These are phyloP conservation scores for Festucalex cinctus DNA, from an alignment of 2,113 vertebrate species.

Conservation along the genomic window DNA sequence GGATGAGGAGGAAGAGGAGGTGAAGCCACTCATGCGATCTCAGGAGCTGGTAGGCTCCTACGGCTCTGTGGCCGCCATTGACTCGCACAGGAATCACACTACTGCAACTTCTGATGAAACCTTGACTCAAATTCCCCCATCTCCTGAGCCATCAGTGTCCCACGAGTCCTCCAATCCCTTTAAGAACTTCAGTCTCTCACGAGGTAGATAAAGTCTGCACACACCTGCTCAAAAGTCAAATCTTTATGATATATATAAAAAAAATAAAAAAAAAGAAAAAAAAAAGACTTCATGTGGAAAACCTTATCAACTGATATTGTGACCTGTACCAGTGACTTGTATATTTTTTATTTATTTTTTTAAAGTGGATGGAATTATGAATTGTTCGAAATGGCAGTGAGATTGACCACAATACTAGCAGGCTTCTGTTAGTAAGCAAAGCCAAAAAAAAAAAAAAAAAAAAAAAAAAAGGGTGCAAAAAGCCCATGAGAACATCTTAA, in stretches of 20 bases:
- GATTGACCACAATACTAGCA: no score
- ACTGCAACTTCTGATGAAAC: slow-evolving; percentile 6
- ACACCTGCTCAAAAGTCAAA: not conserved
- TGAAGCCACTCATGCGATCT: slow-evolving; percentile 58
- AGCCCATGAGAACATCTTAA: no score
- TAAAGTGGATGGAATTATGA: no score
- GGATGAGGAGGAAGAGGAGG: slow-evolving; percentile 45
- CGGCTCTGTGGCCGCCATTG: slow-evolving; percentile 43
- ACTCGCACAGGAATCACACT: not conserved
- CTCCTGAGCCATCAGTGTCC: slow-evolving; percentile 22
- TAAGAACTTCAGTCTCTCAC: slow-evolving; percentile 52
- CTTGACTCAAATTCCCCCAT: slow-evolving; percentile 18
- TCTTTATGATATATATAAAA: not conserved
- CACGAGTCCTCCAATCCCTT: slow-evolving; percentile 20
- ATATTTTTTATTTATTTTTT: no score
- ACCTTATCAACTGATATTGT: no score
- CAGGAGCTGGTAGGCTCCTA: slow-evolving; percentile 64
- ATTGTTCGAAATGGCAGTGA: no score
- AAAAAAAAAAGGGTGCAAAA: no score
- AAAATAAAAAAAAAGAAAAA: no score
- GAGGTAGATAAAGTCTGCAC: slow-evolving; percentile 46
- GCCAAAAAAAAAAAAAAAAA: no score
- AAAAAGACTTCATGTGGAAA: no score
- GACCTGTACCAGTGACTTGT: no score
- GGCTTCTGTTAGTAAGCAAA: no score